These are phyloP conservation scores for Argentina silus DNA, from an alignment of 2,797 vertebrate species.

Conservation along the genomic window DNA sequence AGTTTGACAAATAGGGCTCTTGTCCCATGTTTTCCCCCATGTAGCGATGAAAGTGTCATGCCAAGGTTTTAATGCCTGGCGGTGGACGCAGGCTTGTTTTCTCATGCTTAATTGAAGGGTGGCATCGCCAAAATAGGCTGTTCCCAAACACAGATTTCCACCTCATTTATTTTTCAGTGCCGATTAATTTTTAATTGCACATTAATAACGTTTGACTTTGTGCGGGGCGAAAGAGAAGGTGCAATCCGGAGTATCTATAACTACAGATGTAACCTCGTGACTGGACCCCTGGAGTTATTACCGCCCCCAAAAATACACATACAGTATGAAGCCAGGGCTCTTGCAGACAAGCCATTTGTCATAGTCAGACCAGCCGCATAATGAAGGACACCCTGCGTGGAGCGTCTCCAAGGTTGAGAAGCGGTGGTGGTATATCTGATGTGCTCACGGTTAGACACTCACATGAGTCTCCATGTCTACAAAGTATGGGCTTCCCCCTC, in stretches of 20 bases:
- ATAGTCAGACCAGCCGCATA: constrained; percentile 27
- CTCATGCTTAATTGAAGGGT: constrained; percentile 55
- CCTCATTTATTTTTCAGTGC: constrained; percentile 74
- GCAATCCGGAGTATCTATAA: constrained; percentile 61
- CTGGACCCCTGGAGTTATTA: constrained; percentile 52
- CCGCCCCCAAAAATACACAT: constrained; percentile 55
- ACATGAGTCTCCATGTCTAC: constrained; percentile 38
- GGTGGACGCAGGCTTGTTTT: constrained; percentile 51
- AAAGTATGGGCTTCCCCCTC: background rate
- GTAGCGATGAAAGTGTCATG: constrained; percentile 46
- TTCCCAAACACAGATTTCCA: constrained; percentile 60
- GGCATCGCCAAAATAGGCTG: constrained; percentile 56
- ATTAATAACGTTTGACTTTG: constrained; percentile 73
- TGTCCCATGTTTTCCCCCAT: constrained; percentile 29
- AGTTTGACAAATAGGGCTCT: constrained; percentile 43
- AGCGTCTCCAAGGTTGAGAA: constrained; percentile 17
- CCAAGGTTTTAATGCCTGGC: constrained; percentile 48
- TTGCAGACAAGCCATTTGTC: constrained; percentile 45
- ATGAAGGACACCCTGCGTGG: constrained; percentile 36
- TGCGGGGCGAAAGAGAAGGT: constrained; percentile 58
- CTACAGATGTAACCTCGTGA: constrained; percentile 53
- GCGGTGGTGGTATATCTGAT: constrained; percentile 9
- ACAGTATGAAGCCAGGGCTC: constrained; percentile 13
- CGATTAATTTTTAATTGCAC: constrained; percentile 75
- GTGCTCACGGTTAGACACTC: constrained; percentile 40